A percentile compares a stretch with the other conserved stretches of the same genome.
phyloP scores from a whole-genome alignment of 2,113 vertebrate genomes.

The Cariama cristata region DNA sequence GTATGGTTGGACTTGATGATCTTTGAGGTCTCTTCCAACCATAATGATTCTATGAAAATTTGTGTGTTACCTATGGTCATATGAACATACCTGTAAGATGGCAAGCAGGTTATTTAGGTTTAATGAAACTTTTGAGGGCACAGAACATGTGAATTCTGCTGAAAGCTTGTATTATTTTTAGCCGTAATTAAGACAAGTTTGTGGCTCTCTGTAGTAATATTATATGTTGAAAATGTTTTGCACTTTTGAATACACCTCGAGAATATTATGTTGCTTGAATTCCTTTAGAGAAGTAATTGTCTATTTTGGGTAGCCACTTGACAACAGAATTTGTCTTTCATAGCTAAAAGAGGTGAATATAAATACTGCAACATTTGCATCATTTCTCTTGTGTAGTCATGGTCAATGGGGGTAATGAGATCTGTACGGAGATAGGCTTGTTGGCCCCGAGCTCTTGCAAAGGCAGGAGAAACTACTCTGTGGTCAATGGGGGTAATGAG shows the following conservation, averaged over 20 bases:
- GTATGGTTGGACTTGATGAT: too few species aligned
- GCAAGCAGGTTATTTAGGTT: neutral
- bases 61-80: neutral
- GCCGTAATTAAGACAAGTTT: neutral
- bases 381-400: neutral
- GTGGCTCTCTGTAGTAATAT: fast-evolving
- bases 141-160: neutral
- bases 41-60: neutral
- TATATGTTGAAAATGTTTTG: neutral
- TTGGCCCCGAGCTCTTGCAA: neutral
- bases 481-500: neutral
- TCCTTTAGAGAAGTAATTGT: neutral
- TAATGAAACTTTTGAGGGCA: neutral
- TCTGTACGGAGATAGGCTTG: neutral
- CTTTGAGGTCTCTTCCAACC: too few species aligned
- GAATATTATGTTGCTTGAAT: neutral
- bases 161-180: neutral
- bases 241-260: neutral
- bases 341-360: neutral
- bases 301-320: neutral
- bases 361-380: neutral
- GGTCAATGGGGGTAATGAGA: neutral
- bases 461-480: neutral
- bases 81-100: neutral
- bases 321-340: neutral